Percentiles rank a stretch among this genome's conserved stretches.
phyloP scores from a whole-genome alignment of 2,888 invertebrate genomes.

The Acleris literana region DNA sequence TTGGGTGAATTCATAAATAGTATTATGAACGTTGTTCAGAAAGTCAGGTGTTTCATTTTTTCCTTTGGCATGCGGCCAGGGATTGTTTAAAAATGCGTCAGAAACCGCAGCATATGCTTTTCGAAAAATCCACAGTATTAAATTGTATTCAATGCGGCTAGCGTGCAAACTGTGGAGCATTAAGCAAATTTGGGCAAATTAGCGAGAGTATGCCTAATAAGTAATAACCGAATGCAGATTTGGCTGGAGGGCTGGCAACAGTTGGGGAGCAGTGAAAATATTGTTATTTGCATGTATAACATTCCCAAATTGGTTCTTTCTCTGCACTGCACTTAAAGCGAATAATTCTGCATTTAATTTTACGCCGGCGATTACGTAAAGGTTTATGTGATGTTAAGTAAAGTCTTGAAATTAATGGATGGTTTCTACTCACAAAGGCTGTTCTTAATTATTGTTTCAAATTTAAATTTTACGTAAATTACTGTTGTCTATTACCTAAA shows the following conservation, averaged over 20 bases:
- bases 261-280: slow-evolving; percentile 43
- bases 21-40: slow-evolving; percentile 40
- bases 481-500: no score
- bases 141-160: slow-evolving; percentile 44
- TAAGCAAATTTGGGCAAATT: slow-evolving; percentile 71
- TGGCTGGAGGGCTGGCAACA: slow-evolving; percentile 49
- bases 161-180: slow-evolving; percentile 63
- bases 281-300: slow-evolving; percentile 40
- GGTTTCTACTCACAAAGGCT: not conserved
- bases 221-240: slow-evolving; percentile 59
- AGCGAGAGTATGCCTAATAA: slow-evolving; percentile 61
- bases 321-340: slow-evolving; percentile 20
- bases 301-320: slow-evolving; percentile 35
- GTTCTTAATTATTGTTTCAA: no score
- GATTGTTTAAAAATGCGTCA: slow-evolving; percentile 55
- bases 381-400: not conserved
- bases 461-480: no score
- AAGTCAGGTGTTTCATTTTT: slow-evolving; percentile 57
- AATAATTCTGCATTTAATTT: slow-evolving; percentile 27
- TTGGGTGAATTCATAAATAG: slow-evolving; percentile 30
- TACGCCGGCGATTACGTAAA: slow-evolving; percentile 8
- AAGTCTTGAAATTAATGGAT: not conserved
- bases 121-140: slow-evolving; percentile 43
- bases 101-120: slow-evolving; percentile 51
- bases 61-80: slow-evolving; percentile 59